phyloP scores from a whole-genome alignment of 2,888 invertebrate genomes.

The Nephrocerus scutellatus region DNA sequence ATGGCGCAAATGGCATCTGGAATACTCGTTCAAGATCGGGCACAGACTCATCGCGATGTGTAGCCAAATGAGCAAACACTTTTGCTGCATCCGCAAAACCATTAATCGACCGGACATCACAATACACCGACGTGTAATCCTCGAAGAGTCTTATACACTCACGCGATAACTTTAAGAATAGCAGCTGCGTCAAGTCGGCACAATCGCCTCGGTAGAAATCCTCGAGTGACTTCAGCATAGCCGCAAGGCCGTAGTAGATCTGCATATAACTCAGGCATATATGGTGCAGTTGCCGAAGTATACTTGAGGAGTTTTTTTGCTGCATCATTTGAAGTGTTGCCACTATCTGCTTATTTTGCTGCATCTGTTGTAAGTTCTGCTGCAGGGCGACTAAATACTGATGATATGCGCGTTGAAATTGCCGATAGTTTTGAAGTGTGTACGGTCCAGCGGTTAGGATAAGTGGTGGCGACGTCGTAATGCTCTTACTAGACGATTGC shows the following conservation, averaged over 20 bases:
- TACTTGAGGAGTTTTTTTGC: constrained; percentile 18
- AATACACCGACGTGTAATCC: constrained; percentile 63
- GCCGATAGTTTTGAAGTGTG: constrained; percentile 36
- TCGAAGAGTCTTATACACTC: constrained; percentile 66
- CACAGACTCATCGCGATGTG: constrained; percentile 13
- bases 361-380: constrained; percentile 32
- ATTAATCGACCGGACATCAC: constrained; percentile 65
- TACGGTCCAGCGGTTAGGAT: constrained; percentile 33
- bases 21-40: constrained; percentile 36
- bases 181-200: constrained; percentile 58
- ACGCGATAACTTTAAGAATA: constrained; percentile 62
- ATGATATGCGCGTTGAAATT: constrained; percentile 35
- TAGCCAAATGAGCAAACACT: constrained; percentile 49
- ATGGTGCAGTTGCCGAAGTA: constrained; percentile 24
- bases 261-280: constrained; percentile 61
- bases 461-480: constrained; percentile 31
- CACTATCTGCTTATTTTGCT: constrained; percentile 18
- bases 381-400: constrained; percentile 34
- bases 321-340: constrained; percentile 16
- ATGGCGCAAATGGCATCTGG: constrained; percentile 37
- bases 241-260: constrained; percentile 60
- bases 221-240: constrained; percentile 62
- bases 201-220: constrained; percentile 62
- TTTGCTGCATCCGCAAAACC: constrained; percentile 62
- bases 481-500: constrained; percentile 28